These are phyloP conservation scores for Brachionus rubens DNA, from an alignment of 1,140 invertebrate genomes.

Conservation along the genomic window DNA sequence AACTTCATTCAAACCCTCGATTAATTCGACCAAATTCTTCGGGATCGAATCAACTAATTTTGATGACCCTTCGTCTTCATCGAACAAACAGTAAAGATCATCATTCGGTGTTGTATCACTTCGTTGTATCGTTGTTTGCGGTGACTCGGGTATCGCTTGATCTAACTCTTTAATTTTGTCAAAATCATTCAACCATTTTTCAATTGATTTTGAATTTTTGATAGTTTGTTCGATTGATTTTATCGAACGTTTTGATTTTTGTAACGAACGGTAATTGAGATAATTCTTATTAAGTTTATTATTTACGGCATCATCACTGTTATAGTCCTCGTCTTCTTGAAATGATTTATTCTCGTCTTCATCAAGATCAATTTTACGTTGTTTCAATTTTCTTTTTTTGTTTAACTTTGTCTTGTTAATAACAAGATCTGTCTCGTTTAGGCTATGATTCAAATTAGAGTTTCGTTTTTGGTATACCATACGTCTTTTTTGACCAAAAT, in stretches of 20 bases:
- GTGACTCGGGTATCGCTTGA: neutral
- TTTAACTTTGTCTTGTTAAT: neutral
- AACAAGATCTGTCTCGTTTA: conserved; percentile 1
- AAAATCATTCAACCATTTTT: conserved; percentile 45
- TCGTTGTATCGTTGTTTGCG: neutral
- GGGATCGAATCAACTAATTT: neutral
- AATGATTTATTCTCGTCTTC: neutral
- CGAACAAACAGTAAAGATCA: neutral
- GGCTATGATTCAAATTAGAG: conserved; percentile 19
- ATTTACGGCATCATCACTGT: neutral
- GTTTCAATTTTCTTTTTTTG: conserved; percentile 25
- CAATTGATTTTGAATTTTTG: conserved; percentile 39
- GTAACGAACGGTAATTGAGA: conserved; percentile 11
- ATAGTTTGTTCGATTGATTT: conserved; percentile 16
- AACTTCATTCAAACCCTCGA: neutral
- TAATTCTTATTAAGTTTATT: conserved; percentile 12
- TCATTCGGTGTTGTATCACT: neutral
- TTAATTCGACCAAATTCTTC: neutral
- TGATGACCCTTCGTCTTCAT: neutral
- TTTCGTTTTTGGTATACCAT: neutral
- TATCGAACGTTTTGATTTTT: conserved; percentile 38
- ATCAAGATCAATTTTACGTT: neutral
- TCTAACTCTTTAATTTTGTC: conserved; percentile 8
- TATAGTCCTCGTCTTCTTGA: neutral
- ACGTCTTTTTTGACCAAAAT: neutral